Percentiles rank a stretch among this genome's conserved stretches.
phyloP scores from a whole-genome alignment of 2,113 vertebrate genomes.

The Saccopteryx bilineata region DNA sequence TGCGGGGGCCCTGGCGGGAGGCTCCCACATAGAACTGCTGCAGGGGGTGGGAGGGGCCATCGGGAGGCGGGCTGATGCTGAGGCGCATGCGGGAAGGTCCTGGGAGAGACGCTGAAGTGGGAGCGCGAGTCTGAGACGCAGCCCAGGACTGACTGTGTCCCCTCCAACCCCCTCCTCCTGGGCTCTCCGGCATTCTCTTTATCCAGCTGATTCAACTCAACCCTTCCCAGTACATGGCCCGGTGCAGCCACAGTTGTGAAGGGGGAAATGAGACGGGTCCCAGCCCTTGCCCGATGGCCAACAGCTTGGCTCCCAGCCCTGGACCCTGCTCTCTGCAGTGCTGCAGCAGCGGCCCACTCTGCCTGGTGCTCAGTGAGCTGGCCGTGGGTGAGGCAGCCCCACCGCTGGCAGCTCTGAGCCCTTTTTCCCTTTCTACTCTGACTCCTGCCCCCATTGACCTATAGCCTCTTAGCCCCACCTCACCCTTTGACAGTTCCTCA shows the following conservation, averaged over 20 bases:
- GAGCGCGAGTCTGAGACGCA: neutral
- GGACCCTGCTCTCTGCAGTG: conserved; percentile 85
- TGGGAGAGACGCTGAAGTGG: neutral
- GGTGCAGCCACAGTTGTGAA: conserved; percentile 80
- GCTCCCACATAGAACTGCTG: neutral
- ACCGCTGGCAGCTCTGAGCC: rapidly evolving
- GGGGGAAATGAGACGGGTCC: neutral
- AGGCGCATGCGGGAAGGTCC: too few species aligned
- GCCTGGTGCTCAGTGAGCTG: conserved; percentile 82
- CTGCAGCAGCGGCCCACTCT: conserved; percentile 82
- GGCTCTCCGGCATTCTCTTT: neutral
- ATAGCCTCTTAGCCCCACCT: neutral
- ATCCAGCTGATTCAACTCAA: conserved; percentile 85
- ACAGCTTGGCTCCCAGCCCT: rapidly evolving
- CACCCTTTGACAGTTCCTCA: neutral
- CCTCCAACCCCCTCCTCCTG: neutral
- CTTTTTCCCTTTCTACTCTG: neutral
- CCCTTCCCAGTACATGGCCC: conserved; percentile 77
- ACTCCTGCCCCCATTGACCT: neutral
- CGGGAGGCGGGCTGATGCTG: neutral
- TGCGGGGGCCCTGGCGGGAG: neutral
- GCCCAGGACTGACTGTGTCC: neutral
- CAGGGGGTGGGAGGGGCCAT: neutral
- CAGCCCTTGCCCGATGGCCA: conserved; percentile 71
- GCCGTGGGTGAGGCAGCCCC: conserved; percentile 72